A percentile compares a stretch with the other conserved stretches of the same genome.
phyloP scores from a whole-genome alignment of 1,140 invertebrate species.

The Listronotus oregonensis region DNA sequence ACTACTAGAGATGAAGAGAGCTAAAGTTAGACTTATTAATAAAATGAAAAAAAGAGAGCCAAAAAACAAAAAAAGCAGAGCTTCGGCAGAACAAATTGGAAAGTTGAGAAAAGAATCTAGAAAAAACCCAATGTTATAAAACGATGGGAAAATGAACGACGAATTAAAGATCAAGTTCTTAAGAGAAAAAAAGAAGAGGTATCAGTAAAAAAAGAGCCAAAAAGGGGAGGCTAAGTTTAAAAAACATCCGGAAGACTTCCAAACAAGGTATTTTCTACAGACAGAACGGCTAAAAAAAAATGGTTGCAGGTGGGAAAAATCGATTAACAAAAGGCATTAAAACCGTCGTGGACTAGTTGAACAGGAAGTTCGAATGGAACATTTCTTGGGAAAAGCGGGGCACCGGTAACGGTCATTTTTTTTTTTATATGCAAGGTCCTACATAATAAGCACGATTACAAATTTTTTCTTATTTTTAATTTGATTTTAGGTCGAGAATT shows the following conservation, averaged over 20 bases:
- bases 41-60: constrained; percentile 92
- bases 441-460: too few species aligned
- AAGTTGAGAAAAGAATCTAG: constrained; percentile 87
- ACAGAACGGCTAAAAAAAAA: constrained; percentile 73
- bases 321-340: constrained; percentile 75
- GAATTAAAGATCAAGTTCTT: constrained; percentile 80
- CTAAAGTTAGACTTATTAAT: constrained; percentile 88
- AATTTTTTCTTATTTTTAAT: neutral
- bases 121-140: constrained; percentile 85
- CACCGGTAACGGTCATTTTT: constrained; percentile 52
- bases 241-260: constrained; percentile 68
- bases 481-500: constrained; percentile 63
- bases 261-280: constrained; percentile 56
- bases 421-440: too few species aligned
- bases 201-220: constrained; percentile 73
- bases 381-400: constrained; percentile 69
- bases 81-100: constrained; percentile 75
- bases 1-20: constrained; percentile 84
- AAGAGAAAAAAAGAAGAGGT: constrained; percentile 95
- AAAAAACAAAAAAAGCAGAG: constrained; percentile 80
- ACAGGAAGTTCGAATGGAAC: constrained; percentile 86
- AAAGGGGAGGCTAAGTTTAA: constrained; percentile 70
- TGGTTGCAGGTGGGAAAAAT: constrained; percentile 76
- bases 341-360: constrained; percentile 79
- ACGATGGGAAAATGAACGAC: constrained; percentile 86